Conservation (phyloP, 2,888 invertebrate genomes). For the Epinotia demarniana region DNA sequence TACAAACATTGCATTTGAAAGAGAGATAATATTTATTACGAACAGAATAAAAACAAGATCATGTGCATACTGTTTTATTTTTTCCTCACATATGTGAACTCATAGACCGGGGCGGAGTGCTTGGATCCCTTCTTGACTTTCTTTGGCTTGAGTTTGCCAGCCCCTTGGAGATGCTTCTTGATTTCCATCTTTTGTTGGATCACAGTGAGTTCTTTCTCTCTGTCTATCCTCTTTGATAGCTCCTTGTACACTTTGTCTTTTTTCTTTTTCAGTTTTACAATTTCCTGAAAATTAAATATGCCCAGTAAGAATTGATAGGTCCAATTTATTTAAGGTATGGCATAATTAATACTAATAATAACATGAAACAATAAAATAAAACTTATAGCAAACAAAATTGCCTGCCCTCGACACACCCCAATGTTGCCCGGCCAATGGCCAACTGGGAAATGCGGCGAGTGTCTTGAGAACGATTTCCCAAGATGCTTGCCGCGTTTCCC, state of each 20-base stretch:
- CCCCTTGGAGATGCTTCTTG: slow-evolving; percentile 87
- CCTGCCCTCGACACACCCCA: too few species aligned
- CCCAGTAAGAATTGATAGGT: not conserved
- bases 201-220: slow-evolving; percentile 90
- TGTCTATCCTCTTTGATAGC: slow-evolving; percentile 89
- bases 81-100: slow-evolving; percentile 93
- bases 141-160: slow-evolving; percentile 87
- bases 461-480: too few species aligned
- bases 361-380: too few species aligned
- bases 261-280: slow-evolving; percentile 83
- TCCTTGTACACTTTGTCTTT: slow-evolving; percentile 89
- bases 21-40: slow-evolving; percentile 54
- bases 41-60: slow-evolving; percentile 44
- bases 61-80: slow-evolving; percentile 78
- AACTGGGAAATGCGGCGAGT: too few species aligned
- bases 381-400: too few species aligned
- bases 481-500: too few species aligned
- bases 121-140: slow-evolving; percentile 86
- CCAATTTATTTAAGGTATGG: too few species aligned
- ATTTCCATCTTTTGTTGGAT: slow-evolving; percentile 92
- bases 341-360: too few species aligned
- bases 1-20: slow-evolving; percentile 44
- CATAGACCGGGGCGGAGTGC: slow-evolving; percentile 89
- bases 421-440: too few species aligned
- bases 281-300: slow-evolving; percentile 56